Evolutionary conservation across 2,797 vertebrate species (phyloP).

Genomic region (Tauraco hartlaubi): DNA sequence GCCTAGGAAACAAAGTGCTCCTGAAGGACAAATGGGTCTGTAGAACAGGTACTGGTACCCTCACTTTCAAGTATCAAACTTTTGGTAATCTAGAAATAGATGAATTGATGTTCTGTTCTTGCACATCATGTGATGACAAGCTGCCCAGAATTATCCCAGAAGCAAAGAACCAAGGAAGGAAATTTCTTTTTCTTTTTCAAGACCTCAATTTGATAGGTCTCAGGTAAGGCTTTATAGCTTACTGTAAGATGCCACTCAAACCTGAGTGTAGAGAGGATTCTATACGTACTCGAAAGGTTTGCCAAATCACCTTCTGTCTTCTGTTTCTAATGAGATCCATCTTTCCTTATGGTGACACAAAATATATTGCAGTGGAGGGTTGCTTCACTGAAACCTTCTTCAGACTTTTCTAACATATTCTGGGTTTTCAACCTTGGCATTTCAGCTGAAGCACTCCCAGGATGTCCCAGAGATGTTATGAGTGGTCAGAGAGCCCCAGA

Average conservation of each 20-base stretch:
- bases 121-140: not conserved
- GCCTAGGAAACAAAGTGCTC: fast-evolving
- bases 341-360: not conserved
- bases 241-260: not conserved
- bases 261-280: not conserved
- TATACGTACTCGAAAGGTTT: not conserved
- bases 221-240: not conserved
- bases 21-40: not conserved
- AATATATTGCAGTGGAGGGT: not conserved
- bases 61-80: not conserved
- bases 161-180: not conserved
- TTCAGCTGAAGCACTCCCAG: not conserved
- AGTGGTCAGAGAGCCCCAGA: not conserved
- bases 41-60: not conserved
- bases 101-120: not conserved
- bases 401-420: not conserved
- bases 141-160: not conserved
- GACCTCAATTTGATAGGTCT: not conserved
- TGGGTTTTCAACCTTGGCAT: not conserved
- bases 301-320: not conserved
- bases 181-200: not conserved
- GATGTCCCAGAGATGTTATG: not conserved
- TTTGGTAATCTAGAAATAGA: no score
- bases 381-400: not conserved
- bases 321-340: not conserved